Base-by-base conservation (phyloP, 2,797 vertebrate species). In the Percopsis omiscomaycus region DNA sequence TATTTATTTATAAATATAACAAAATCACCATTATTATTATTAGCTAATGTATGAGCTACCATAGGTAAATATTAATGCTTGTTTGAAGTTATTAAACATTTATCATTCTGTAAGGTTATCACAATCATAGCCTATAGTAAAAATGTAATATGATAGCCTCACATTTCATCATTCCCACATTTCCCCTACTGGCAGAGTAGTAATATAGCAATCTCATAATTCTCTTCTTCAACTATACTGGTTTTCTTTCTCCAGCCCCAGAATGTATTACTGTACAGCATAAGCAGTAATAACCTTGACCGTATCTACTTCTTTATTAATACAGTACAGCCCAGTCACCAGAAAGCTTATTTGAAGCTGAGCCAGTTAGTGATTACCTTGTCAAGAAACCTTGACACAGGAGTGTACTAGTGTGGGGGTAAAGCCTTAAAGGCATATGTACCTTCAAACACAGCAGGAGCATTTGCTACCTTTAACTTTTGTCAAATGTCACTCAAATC, bases 211-310 rank as follows among this genome's bases (percentile, higher is more conserved):
- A 71, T 69, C 64, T 79, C 51, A 72, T 71, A 77, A 80, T 70
- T 81, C 55, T 76, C 57, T 74, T 71, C 65, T 55, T 69, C 61
- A 75, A 66, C 58, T 77, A 72, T 62, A 69, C 28, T 61, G 61
- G 68, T 69, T 86, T 81, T 79, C 51, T 69, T 60, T 51, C 65
- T 61, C 59, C 59, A 54, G 73, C 63, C 68, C 53, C 58, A 79
- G 75, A 75, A 81, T 83, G 61, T 67, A 64, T 55, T 2, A 69
- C 22, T 1, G 32, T 15, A 12, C 78, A 77, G 59, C 74, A 87
- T 86, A 74, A 82, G 76, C 76, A 84, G 79, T 85, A 88, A 89
- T 90, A 89, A 91, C 89, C 90, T 90, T 91, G 88, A 91, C 85
- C 80, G 81, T 68, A 83, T 87, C 83, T 87, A 58, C 57, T 67